phyloP scores from a whole-genome alignment of 2,888 invertebrate genomes.

The Vanessa cardui region DNA sequence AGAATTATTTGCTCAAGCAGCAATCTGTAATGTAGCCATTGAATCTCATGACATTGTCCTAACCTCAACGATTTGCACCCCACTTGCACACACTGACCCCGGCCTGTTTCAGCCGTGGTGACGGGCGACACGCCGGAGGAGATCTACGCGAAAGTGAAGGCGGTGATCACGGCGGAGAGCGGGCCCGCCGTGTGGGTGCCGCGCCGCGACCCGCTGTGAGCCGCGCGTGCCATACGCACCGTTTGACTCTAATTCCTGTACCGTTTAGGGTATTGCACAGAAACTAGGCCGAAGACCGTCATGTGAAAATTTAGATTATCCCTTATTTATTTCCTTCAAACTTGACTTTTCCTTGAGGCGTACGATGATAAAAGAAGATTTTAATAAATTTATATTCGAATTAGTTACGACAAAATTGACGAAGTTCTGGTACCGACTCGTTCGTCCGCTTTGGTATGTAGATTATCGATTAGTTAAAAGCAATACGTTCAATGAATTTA shows the following conservation, averaged over 20 bases:
- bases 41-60: conserved; percentile 80
- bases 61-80: no score
- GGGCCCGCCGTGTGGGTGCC: conserved; percentile 99
- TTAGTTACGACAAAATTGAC: no score
- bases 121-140: conserved; percentile 99
- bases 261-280: neutral
- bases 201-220: conserved; percentile 96
- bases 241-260: neutral
- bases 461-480: neutral
- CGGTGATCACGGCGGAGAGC: conserved; percentile 96
- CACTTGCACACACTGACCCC: no score
- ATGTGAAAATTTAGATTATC: no score
- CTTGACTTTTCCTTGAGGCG: no score
- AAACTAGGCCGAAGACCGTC: neutral
- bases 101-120: conserved; percentile 88
- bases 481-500: conserved; percentile 2
- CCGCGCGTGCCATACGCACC: conserved; percentile 63
- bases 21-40: conserved; percentile 74
- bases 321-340: no score
- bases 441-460: neutral
- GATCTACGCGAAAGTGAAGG: conserved; percentile 96
- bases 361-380: no score
- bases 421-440: neutral
- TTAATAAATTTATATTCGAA: no score
- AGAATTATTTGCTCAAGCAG: conserved; percentile 80